A percentile compares a stretch with the other conserved stretches of the same genome.
Evolutionary conservation across 2,888 invertebrate genomes (phyloP).

Genomic region (Neoaliturus tenellus): DNA sequence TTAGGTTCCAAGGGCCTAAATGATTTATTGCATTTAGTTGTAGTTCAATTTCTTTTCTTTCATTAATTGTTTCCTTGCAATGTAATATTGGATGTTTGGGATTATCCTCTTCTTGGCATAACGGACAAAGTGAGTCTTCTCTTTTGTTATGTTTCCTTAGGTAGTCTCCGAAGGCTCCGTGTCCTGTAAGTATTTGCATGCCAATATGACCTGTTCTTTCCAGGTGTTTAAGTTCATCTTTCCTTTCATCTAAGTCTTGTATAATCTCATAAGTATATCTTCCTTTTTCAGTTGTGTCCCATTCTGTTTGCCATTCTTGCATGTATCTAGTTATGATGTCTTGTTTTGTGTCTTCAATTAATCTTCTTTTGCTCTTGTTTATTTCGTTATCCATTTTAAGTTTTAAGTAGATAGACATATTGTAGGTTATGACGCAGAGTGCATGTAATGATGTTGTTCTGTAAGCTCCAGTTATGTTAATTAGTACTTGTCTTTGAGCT

Average conservation of each 20-base stretch:
- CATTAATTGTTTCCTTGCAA: neutral
- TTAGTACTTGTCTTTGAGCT: neutral
- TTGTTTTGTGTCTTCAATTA: neutral
- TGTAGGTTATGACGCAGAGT: neutral
- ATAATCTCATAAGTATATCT: neutral
- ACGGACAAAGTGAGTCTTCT: neutral
- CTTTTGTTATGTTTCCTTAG: neutral
- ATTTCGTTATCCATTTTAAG: neutral
- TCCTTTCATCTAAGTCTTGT: neutral
- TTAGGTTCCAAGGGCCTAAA: neutral
- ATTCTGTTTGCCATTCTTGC: neutral
- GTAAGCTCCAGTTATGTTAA: neutral
- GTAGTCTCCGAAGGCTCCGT: neutral
- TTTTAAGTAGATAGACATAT: neutral
- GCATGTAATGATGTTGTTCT: neutral
- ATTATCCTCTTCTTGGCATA: neutral
- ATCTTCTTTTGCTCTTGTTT: neutral
- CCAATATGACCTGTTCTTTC: neutral
- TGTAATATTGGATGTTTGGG: neutral
- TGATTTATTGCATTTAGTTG: too few species aligned
- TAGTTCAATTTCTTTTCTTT: neutral
- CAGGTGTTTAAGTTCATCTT: neutral
- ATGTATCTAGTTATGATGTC: neutral
- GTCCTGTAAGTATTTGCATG: constrained; percentile 3
- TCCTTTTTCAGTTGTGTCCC: neutral